Conservation (phyloP, 1,140 invertebrate species). For the Drosophila orosa region DNA sequence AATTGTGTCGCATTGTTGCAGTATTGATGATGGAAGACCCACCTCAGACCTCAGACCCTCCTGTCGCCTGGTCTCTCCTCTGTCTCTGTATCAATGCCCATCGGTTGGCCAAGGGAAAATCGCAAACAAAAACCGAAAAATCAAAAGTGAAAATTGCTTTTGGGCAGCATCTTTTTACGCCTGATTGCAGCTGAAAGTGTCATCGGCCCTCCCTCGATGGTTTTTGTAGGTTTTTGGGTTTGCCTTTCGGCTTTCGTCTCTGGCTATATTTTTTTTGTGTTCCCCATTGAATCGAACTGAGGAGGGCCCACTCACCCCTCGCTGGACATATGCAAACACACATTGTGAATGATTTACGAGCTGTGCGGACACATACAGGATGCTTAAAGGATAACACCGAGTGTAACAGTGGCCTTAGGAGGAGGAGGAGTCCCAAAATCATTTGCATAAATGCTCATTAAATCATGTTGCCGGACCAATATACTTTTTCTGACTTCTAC, state of each 20-base stretch:
- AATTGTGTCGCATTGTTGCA: conserved; percentile 76
- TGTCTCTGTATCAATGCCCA: conserved; percentile 31
- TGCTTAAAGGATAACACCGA: conserved; percentile 58
- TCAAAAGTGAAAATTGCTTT: conserved; percentile 77
- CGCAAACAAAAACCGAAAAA: conserved; percentile 55
- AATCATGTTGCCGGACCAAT: conserved; percentile 67
- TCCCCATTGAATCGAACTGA: conserved; percentile 40
- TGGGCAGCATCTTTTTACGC: conserved; percentile 78
- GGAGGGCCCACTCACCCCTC: conserved; percentile 32
- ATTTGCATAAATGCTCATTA: conserved; percentile 81
- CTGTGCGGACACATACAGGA: conserved; percentile 22
- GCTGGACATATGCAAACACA: conserved; percentile 54
- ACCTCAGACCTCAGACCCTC: conserved; percentile 8
- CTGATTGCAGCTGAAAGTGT: conserved; percentile 73
- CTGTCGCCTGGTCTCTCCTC: neutral
- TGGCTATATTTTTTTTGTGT: conserved; percentile 5
- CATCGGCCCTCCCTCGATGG: conserved; percentile 34
- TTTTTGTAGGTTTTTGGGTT: conserved; percentile 35
- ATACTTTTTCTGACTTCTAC: conserved; percentile 45
- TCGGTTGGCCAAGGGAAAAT: conserved; percentile 42
- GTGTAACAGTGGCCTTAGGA: conserved; percentile 13
- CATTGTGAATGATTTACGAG: conserved; percentile 72
- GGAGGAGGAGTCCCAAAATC: conserved; percentile 26
- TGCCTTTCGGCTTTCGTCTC: conserved; percentile 15
- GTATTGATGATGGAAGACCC: conserved; percentile 70